These are phyloP conservation scores for Hirtodrosophila duncani DNA, from an alignment of 2,888 invertebrate genomes.

Conservation along the genomic window DNA sequence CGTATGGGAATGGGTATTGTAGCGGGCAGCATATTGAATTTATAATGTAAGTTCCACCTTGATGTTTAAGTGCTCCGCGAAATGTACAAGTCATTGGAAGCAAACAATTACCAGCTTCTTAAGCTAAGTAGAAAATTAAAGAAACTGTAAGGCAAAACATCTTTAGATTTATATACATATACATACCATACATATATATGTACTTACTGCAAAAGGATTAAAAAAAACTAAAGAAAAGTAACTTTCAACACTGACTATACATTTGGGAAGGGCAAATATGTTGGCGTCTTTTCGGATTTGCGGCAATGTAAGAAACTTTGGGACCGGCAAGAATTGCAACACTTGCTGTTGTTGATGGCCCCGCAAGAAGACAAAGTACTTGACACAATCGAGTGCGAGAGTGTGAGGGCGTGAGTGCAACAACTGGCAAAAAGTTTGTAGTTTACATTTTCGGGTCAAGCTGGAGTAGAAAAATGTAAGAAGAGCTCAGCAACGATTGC, in stretches of 20 bases:
- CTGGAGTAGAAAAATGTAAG: conserved; percentile 15
- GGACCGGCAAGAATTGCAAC: conserved; percentile 23
- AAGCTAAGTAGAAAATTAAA: no score
- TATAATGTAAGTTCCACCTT: no score
- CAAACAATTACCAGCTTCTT: no score
- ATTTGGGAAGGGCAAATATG: conserved; percentile 10
- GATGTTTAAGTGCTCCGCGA: no score
- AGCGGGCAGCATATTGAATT: no score
- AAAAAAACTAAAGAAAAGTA: conserved; percentile 23
- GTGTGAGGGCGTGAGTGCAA: conserved; percentile 10
- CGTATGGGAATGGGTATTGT: no score
- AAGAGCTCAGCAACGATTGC: conserved; percentile 42
- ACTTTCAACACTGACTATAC: conserved; percentile 24
- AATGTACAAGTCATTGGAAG: no score
- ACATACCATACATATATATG: conserved; percentile 18
- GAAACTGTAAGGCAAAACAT: no score
- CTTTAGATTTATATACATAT: no score
- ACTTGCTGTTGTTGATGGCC: conserved; percentile 51
- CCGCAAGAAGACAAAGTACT: conserved; percentile 26
- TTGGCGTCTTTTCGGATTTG: conserved; percentile 3
- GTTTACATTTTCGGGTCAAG: conserved; percentile 37
- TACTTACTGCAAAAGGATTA: conserved; percentile 31
- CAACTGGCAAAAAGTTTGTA: conserved; percentile 56
- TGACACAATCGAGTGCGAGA: no score
- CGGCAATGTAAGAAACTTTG: conserved; percentile 18